Evolutionary conservation across 2,797 vertebrate species (phyloP).

Genomic region (Lycodopsis pacificus): DNA sequence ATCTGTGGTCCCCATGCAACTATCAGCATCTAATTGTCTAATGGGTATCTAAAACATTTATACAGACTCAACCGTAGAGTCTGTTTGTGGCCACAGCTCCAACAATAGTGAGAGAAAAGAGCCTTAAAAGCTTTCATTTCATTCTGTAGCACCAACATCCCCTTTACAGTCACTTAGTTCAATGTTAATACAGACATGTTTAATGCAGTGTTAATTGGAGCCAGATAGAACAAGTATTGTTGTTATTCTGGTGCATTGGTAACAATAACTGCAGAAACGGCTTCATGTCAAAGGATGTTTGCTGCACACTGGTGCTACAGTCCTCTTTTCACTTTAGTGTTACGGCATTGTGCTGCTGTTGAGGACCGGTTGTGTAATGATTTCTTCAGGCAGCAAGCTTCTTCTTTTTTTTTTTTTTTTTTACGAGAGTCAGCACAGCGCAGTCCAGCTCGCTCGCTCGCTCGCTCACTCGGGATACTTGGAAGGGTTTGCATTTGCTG

Average conservation of each 20-base stretch:
- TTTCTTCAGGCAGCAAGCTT: conserved; percentile 60
- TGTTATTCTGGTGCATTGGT: conserved; percentile 10
- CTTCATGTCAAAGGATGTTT: conserved; percentile 17
- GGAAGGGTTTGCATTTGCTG: conserved; percentile 65
- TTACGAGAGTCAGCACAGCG: conserved; percentile 59
- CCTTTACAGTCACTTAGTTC: not conserved
- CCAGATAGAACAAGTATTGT: not conserved
- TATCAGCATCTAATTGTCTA: not conserved
- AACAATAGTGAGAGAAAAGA: too few species aligned
- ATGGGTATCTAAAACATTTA: not conserved
- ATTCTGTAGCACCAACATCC: not conserved
- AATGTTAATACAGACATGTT: not conserved
- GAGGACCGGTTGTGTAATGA: conserved; percentile 43
- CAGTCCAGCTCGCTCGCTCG: conserved; percentile 38
- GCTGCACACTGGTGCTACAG: conserved; percentile 21
- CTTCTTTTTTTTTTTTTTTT: conserved; percentile 43
- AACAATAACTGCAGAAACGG: conserved; percentile 43
- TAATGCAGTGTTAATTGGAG: conserved; percentile 8
- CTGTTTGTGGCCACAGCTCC: too few species aligned
- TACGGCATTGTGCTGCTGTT: conserved; percentile 26
- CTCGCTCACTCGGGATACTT: conserved; percentile 51
- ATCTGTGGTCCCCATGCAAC: not conserved
- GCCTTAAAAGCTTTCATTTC: too few species aligned
- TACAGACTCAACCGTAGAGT: too few species aligned
- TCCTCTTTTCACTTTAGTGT: conserved; percentile 21